Conservation (phyloP, 2,888 invertebrate species). For the Allacma fusca region DNA sequence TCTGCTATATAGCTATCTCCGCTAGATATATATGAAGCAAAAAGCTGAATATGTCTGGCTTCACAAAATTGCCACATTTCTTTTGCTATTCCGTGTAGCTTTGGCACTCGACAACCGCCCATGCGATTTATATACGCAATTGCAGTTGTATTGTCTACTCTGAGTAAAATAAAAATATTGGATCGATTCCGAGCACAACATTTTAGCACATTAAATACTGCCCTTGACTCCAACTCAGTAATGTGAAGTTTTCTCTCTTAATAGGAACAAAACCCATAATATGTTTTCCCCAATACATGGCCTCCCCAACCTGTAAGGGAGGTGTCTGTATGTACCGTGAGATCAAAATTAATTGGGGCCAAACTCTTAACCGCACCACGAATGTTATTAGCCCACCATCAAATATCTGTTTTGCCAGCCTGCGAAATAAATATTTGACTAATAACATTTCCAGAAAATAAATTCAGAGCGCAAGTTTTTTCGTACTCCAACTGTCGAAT, state of each 20-base stretch:
- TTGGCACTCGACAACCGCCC: slow-evolving; percentile 39
- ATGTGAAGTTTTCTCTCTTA: not conserved
- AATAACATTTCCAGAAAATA: too few relatives aligned
- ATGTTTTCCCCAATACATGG: too few relatives aligned
- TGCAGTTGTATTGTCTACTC: slow-evolving; percentile 32
- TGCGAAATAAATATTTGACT: too few relatives aligned
- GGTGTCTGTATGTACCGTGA: too few relatives aligned
- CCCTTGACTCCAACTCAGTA: slow-evolving; percentile 26
- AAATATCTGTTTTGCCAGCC: too few relatives aligned
- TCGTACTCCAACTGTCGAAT: too few relatives aligned
- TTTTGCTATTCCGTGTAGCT: slow-evolving; percentile 35
- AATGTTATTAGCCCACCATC: too few relatives aligned
- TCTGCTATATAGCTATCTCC: slow-evolving; percentile 41
- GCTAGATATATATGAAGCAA: slow-evolving; percentile 44
- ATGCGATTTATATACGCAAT: slow-evolving; percentile 46
- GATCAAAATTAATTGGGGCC: too few relatives aligned
- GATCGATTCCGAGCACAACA: not conserved
- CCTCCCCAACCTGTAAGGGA: too few relatives aligned
- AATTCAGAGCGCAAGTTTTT: too few relatives aligned
- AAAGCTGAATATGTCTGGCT: slow-evolving; percentile 22
- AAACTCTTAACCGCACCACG: too few relatives aligned
- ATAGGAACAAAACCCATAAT: too few relatives aligned
- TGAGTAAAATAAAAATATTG: not conserved
- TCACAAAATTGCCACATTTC: slow-evolving; percentile 44
- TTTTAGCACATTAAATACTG: not conserved